A percentile compares a stretch with the other conserved stretches of the same genome.
phyloP scores from a whole-genome alignment of 2,888 invertebrate genomes.

The Phortica okadai region DNA sequence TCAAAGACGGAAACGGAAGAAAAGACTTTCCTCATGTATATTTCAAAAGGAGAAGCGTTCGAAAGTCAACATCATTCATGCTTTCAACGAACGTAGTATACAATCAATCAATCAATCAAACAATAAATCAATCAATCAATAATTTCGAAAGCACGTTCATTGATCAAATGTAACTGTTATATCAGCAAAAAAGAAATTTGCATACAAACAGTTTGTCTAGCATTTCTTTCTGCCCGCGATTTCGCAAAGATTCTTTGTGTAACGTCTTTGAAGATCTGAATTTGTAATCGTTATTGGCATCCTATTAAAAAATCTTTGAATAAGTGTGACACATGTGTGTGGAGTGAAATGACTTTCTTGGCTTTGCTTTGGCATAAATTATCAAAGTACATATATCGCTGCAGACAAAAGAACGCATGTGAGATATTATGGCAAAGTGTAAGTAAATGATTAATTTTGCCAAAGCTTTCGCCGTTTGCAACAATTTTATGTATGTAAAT shows the following conservation, averaged over 20 bases:
- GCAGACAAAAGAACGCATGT: neutral
- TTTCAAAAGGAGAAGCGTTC: slow-evolving; percentile 50
- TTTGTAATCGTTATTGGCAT: neutral
- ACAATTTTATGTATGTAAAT: neutral
- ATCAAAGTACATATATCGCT: neutral
- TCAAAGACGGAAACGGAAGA: slow-evolving; percentile 67
- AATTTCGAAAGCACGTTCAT: slow-evolving; percentile 5
- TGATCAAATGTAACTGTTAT: slow-evolving; percentile 24
- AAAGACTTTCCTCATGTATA: slow-evolving; percentile 66
- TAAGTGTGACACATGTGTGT: slow-evolving; percentile 20
- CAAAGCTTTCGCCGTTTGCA: neutral
- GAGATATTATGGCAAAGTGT: neutral
- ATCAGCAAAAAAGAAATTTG: slow-evolving; percentile 41
- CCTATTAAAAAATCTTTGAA: neutral
- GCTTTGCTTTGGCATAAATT: slow-evolving; percentile 27
- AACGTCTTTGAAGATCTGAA: neutral
- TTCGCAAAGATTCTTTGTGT: slow-evolving; percentile 25
- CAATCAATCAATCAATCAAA: slow-evolving; percentile 49
- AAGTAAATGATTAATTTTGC: neutral
- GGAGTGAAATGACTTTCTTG: neutral
- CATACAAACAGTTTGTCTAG: slow-evolving; percentile 44
- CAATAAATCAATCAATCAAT: slow-evolving; percentile 48
- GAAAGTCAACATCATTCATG: slow-evolving; percentile 19
- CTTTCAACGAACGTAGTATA: slow-evolving; percentile 48
- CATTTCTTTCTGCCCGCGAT: slow-evolving; percentile 7